Conservation (phyloP, 1,140 invertebrate species). For the Lasaia peninsularis region DNA sequence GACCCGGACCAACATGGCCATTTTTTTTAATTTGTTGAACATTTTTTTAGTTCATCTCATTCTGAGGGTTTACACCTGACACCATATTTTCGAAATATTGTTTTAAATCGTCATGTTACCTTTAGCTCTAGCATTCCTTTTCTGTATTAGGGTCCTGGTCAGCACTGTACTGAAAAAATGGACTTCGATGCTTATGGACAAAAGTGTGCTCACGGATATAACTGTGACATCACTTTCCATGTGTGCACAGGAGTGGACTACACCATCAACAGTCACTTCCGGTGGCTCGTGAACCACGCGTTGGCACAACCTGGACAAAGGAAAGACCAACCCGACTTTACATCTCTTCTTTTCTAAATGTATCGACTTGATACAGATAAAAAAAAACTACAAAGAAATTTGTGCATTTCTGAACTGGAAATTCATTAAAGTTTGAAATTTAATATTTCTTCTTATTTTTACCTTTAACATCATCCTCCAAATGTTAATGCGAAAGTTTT, state of each 20-base stretch:
- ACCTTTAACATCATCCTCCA: no score
- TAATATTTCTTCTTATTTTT: no score
- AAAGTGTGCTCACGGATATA: constrained; percentile 53
- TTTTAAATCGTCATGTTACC: no score
- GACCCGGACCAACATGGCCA: no score
- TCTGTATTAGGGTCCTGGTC: constrained; percentile 47
- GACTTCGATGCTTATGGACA: constrained; percentile 48
- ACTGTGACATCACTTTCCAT: constrained; percentile 46
- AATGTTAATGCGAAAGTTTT: no score
- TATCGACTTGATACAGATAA: no score
- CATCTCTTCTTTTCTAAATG: neutral
- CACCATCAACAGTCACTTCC: constrained; percentile 35
- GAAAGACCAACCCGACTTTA: constrained; percentile 4
- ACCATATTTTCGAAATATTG: no score
- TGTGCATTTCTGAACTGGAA: neutral
- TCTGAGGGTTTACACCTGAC: no score
- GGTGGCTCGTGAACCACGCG: constrained; percentile 34
- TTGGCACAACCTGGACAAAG: neutral
- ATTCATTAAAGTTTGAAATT: no score
- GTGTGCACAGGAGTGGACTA: constrained; percentile 46
- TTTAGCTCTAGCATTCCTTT: neutral
- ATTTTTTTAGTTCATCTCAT: no score
- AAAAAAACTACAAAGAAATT: no score
- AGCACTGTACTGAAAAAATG: constrained; percentile 59
- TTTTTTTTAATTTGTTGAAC: no score